These are phyloP conservation scores for Natrix natrix DNA, from an alignment of 2,797 vertebrate species.

Conservation along the genomic window DNA sequence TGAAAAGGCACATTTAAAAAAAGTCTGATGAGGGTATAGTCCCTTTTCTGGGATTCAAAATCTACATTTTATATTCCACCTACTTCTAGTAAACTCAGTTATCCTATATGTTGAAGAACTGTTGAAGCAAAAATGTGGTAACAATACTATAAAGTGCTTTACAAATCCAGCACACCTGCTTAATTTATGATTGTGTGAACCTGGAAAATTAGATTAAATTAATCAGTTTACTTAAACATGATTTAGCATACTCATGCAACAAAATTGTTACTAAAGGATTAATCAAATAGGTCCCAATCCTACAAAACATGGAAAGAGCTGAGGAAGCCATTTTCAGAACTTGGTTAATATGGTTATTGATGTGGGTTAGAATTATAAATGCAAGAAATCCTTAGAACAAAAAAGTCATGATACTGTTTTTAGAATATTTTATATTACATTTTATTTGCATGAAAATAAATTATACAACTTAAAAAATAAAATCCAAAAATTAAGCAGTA, in stretches of 20 bases:
- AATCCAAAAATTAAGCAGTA: conserved; percentile 83
- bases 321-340: not conserved
- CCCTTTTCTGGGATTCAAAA: not conserved
- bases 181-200: not conserved
- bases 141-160: not conserved
- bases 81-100: not conserved
- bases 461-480: conserved; percentile 88
- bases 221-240: not conserved
- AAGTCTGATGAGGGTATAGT: not conserved
- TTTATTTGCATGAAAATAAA: conserved; percentile 94
- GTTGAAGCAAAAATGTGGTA: not conserved
- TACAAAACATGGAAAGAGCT: not conserved
- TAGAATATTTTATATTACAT: conserved; percentile 77
- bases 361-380: not conserved
- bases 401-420: conserved; percentile 13
- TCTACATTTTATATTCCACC: not conserved
- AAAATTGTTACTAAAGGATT: not conserved
- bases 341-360: not conserved
- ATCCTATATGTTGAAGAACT: not conserved
- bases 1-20: not conserved
- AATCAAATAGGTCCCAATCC: not conserved
- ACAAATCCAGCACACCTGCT: not conserved
- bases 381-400: not conserved
- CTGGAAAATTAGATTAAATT: not conserved
- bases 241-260: not conserved